Evolutionary conservation across 2,797 vertebrate species (phyloP), one percentile per base, ranked within the genome.

Genomic region (Gallirallus australis): DNA sequence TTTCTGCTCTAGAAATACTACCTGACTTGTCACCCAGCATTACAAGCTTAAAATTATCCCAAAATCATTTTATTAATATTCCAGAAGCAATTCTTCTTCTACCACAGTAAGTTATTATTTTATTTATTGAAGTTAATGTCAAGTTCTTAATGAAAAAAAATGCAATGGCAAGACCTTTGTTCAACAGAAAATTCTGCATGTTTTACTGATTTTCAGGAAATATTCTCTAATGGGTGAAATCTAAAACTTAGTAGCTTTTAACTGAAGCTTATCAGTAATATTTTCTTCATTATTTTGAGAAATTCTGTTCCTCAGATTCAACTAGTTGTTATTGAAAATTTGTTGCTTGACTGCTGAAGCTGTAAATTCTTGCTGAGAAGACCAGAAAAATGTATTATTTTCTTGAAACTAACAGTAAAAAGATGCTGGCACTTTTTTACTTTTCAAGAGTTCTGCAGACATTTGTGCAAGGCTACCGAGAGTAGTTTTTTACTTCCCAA

Each of bases 1-100:
- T 82, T 96, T 96, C 81, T 96, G 15, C 91, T 97, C 91, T 97
- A 99, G 99, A 97, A 97, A 95, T 88, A 12, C 73, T 99, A 86
- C 98, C 98, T 64, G 94, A 96, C 48, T 98, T 99, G 59, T 98
- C 99, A 15, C 96, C 97, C 47, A 99, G 98, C 94, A 89, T 99
- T 97, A 99, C 98, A 42, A 98, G 97, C 12, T 52, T 99, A 91
- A 99, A 99, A 96, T 97, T 99, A 71, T 98, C 99, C 63, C 98
- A 98, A 82, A 99, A 99, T 98, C 90, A 37, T 88, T 99, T 99
- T 96, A 97, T 63, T 39, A 80, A 57, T 68, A 86, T 99, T 94
- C 98, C 99, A 13, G 97, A 98, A 90, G 96, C 97, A 28, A 94
- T 99, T 85, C 98, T 99, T 39, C 96, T 97, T 40, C 98, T 99